Percentiles rank a stretch among this genome's conserved stretches.
These are phyloP conservation scores for Lepilemur ruficaudatus DNA, from an alignment of 2,797 vertebrate genomes.

Conservation along the genomic window DNA sequence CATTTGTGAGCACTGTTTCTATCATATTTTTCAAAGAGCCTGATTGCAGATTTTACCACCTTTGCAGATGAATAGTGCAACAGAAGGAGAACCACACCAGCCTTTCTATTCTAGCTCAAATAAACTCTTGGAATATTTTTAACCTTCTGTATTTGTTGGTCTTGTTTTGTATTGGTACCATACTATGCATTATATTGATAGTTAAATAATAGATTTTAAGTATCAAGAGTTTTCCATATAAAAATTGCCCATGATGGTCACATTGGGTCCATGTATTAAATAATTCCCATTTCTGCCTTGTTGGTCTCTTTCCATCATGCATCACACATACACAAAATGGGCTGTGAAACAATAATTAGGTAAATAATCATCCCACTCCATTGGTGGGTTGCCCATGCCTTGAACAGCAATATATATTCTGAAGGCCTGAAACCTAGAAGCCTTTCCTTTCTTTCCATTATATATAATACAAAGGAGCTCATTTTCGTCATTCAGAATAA, in stretches of 20 bases:
- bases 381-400: neutral
- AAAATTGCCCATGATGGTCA: neutral
- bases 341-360: neutral
- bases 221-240: neutral
- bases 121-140: neutral
- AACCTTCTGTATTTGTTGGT: neutral
- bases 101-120: neutral
- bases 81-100: neutral
- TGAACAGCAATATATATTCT: slow-evolving; percentile 40
- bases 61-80: neutral
- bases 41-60: neutral
- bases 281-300: neutral
- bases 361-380: neutral
- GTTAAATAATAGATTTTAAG: slow-evolving; percentile 7
- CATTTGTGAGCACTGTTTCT: neutral
- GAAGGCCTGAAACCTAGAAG: neutral
- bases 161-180: neutral
- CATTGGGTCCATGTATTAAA: neutral
- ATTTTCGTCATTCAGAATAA: slow-evolving; percentile 53
- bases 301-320: neutral
- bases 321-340: neutral
- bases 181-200: neutral
- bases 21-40: neutral
- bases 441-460: slow-evolving; percentile 34
- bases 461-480: slow-evolving; percentile 13